phyloP scores from a whole-genome alignment of 2,113 vertebrate genomes.

The Vombatus ursinus region DNA sequence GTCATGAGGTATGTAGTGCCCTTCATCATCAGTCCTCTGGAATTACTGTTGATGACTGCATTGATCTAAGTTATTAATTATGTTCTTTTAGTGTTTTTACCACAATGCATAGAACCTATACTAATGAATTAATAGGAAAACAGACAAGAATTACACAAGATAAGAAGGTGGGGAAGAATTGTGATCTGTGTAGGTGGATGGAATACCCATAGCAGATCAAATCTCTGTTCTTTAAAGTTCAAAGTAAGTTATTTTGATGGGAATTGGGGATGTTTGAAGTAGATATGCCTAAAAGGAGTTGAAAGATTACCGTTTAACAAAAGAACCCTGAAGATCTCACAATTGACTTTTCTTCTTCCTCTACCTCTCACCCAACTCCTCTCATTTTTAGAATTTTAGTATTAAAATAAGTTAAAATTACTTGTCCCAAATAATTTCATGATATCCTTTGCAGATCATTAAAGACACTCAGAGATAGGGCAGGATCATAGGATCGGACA shows the following conservation, averaged over 20 bases:
- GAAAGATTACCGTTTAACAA: not conserved
- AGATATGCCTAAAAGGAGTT: not conserved
- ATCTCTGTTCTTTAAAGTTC: not conserved
- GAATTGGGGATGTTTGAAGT: not conserved
- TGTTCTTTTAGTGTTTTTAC: not conserved
- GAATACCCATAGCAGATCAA: not conserved
- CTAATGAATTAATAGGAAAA: not conserved
- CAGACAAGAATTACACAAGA: not conserved
- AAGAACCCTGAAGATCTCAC: not conserved
- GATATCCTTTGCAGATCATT: conserved; percentile 20
- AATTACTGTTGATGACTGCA: not conserved
- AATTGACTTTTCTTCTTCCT: not conserved
- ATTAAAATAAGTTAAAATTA: conserved; percentile 8
- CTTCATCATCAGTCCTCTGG: not conserved
- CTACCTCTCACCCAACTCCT: not conserved
- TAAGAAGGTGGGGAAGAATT: not conserved
- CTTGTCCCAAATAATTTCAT: conserved; percentile 14
- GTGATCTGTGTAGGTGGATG: not conserved
- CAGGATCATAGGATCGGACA: not conserved
- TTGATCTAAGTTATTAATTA: not conserved
- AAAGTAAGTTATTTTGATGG: not conserved
- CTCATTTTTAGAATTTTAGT: not conserved
- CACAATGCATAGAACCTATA: not conserved
- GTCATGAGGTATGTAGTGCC: not conserved
- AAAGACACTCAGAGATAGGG: not conserved